Evolutionary conservation across 2,888 invertebrate genomes (phyloP).

Genomic region (Furcula furcula): DNA sequence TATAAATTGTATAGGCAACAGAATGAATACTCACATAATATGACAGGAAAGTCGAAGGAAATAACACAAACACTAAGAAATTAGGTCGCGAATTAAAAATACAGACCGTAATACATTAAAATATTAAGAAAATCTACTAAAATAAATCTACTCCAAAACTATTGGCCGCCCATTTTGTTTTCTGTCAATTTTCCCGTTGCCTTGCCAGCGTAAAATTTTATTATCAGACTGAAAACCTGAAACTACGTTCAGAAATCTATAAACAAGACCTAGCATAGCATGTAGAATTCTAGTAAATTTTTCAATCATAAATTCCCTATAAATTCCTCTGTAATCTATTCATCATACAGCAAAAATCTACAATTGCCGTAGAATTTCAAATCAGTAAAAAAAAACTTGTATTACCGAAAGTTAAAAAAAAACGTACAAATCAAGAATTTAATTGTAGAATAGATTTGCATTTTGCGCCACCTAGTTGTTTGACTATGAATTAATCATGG

Average conservation of each 20-base stretch:
- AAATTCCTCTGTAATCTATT: no score
- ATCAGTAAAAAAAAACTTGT: no score
- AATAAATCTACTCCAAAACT: constrained; percentile 31
- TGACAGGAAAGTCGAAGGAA: constrained; percentile 43
- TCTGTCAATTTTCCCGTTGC: constrained; percentile 39
- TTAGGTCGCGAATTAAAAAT: constrained; percentile 26
- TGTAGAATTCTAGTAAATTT: no score
- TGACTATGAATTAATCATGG: background rate
- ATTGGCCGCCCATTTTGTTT: constrained; percentile 65
- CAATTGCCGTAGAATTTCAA: no score
- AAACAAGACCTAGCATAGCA: no score
- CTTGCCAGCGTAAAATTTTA: constrained; percentile 8
- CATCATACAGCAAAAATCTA: no score
- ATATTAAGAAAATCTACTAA: constrained; percentile 44
- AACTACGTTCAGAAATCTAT: constrained; percentile 2
- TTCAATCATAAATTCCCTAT: no score
- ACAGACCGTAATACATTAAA: constrained; percentile 38
- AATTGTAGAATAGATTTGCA: background rate
- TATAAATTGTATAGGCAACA: constrained; percentile 34
- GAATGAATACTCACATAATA: constrained; percentile 49
- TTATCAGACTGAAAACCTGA: constrained; percentile 20
- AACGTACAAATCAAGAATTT: no score
- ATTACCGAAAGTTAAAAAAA: no score
- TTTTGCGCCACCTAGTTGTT: constrained; percentile 14
- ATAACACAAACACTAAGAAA: constrained; percentile 46